A percentile compares a stretch with the other conserved stretches of the same genome.
phyloP scores from a whole-genome alignment of 2,888 invertebrate genomes.

The Resseliella maxima region DNA sequence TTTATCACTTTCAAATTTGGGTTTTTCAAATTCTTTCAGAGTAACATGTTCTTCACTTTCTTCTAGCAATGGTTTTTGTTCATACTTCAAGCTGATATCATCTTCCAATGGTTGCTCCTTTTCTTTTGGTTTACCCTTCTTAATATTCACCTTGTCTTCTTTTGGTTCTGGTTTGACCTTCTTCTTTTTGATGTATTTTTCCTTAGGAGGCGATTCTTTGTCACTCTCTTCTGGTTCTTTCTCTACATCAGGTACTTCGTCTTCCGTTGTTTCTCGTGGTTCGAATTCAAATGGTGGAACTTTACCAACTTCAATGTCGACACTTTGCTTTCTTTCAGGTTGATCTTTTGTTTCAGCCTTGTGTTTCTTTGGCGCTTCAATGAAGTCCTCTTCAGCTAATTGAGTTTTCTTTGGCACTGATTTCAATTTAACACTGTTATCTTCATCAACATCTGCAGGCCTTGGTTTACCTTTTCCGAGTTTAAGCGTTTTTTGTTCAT shows the following conservation, averaged over 20 bases:
- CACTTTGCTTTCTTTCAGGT: constrained; percentile 66
- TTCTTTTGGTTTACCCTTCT: constrained; percentile 66
- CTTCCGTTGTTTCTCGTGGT: constrained; percentile 61
- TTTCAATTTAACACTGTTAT: constrained; percentile 69
- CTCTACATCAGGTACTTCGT: constrained; percentile 61
- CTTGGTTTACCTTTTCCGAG: constrained; percentile 67
- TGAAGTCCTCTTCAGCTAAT: constrained; percentile 56
- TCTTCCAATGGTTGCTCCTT: constrained; percentile 56
- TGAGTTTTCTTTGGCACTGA: constrained; percentile 66
- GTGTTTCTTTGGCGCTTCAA: constrained; percentile 65
- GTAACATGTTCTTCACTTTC: not conserved
- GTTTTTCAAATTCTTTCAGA: constrained; percentile 51
- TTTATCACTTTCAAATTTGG: not conserved
- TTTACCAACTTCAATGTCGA: constrained; percentile 58
- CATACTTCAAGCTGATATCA: constrained; percentile 46
- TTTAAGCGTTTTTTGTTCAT: constrained; percentile 62
- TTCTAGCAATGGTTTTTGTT: constrained; percentile 53
- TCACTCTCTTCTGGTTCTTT: constrained; percentile 62
- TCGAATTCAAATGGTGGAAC: constrained; percentile 56
- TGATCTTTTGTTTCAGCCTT: constrained; percentile 63
- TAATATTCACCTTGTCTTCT: constrained; percentile 68
- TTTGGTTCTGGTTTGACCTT: constrained; percentile 65
- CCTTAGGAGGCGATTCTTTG: constrained; percentile 58
- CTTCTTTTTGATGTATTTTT: constrained; percentile 65
- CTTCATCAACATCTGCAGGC: constrained; percentile 64